These are phyloP conservation scores for Plemyria rubiginata DNA, from an alignment of 2,888 invertebrate genomes.

Conservation along the genomic window DNA sequence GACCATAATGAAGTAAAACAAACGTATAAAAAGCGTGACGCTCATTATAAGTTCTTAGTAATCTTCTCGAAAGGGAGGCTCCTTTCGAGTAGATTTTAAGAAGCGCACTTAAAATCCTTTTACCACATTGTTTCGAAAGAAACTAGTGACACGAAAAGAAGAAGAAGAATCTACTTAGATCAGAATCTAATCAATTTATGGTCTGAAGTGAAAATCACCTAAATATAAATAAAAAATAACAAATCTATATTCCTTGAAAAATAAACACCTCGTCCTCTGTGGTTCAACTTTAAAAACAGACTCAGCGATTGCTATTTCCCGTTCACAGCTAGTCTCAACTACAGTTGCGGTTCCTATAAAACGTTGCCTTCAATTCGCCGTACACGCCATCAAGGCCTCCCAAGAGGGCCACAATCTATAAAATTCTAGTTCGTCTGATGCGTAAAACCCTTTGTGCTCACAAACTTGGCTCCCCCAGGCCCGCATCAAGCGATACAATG, in stretches of 20 bases:
- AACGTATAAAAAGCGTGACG: no score
- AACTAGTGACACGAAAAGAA: no score
- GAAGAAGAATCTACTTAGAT: no score
- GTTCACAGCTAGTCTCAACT: slow-evolving; percentile 34
- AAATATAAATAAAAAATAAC: background rate
- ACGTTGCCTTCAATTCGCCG: slow-evolving; percentile 48
- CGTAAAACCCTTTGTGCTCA: slow-evolving; percentile 58
- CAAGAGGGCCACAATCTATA: slow-evolving; percentile 58
- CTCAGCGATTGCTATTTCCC: slow-evolving; percentile 28
- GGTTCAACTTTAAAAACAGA: slow-evolving; percentile 30
- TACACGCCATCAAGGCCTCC: slow-evolving; percentile 44
- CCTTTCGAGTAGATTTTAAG: no score
- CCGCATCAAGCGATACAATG: slow-evolving; percentile 53
- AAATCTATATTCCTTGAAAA: background rate
- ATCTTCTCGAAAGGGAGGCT: no score
- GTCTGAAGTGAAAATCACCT: background rate
- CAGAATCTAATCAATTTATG: no score
- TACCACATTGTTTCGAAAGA: no score
- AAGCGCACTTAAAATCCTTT: no score
- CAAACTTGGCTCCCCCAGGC: slow-evolving; percentile 51
- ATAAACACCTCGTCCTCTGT: slow-evolving; percentile 1
- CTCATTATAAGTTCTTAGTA: no score
- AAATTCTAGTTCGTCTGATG: slow-evolving; percentile 57
- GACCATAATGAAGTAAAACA: no score
- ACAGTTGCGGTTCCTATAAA: slow-evolving; percentile 43